phyloP scores from a whole-genome alignment of 2,888 invertebrate genomes.

The Epirrhoe alternata region DNA sequence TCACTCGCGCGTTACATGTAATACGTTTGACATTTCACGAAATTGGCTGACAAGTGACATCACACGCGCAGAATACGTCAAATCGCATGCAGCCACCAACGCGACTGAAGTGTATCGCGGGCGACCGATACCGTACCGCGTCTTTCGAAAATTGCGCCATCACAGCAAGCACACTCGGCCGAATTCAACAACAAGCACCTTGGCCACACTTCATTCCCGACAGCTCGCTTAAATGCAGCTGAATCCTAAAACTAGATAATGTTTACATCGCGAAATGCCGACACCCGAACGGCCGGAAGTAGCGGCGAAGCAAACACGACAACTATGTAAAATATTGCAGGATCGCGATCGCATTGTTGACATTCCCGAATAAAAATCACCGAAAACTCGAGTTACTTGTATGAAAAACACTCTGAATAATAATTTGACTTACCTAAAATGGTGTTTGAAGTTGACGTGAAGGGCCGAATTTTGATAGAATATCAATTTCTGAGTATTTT shows the following conservation, averaged over 20 bases:
- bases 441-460: conserved; percentile 87
- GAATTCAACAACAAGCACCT: conserved; percentile 84
- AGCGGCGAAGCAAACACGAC: conserved; percentile 88
- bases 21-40: conserved; percentile 83
- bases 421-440: conserved; percentile 90
- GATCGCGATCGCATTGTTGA: conserved; percentile 90
- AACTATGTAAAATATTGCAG: conserved; percentile 92
- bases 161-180: conserved; percentile 83
- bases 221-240: conserved; percentile 74
- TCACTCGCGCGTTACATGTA: conserved; percentile 79
- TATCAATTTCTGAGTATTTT: conserved; percentile 88
- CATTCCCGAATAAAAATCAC: conserved; percentile 88
- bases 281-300: conserved; percentile 85
- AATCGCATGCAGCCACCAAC: conserved; percentile 85
- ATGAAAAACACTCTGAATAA: conserved; percentile 85
- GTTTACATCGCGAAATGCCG: conserved; percentile 85
- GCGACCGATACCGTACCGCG: conserved; percentile 85
- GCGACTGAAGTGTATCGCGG: conserved; percentile 86
- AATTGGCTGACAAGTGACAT: conserved; percentile 84
- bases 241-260: conserved; percentile 81
- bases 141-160: conserved; percentile 87
- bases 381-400: conserved; percentile 86
- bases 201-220: conserved; percentile 83
- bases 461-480: conserved; percentile 87
- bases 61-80: conserved; percentile 84